phyloP scores from a whole-genome alignment of 2,888 invertebrate genomes.

The Caenorhabditis doughertyi region DNA sequence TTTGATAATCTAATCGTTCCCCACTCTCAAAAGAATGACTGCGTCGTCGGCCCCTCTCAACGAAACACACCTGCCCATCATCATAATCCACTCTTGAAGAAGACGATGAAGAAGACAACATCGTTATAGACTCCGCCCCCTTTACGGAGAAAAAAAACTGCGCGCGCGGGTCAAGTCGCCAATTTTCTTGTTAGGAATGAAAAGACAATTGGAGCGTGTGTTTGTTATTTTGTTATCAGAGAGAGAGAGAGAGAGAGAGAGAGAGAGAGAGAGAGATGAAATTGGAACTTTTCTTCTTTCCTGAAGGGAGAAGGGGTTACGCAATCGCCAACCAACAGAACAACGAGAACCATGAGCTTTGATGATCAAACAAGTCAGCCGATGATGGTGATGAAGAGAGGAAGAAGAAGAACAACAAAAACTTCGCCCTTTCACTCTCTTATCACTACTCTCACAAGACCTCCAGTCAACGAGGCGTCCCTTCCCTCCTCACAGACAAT shows the following conservation, averaged over 20 bases:
- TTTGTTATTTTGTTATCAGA: slow-evolving; percentile 20
- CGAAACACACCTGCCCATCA: slow-evolving; percentile 36
- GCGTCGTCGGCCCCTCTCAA: slow-evolving; percentile 1
- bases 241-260: background rate
- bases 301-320: slow-evolving; percentile 1
- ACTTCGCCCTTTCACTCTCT: slow-evolving; percentile 13
- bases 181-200: slow-evolving; percentile 20
- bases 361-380: slow-evolving; percentile 35
- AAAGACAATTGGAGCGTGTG: slow-evolving; percentile 7
- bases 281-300: background rate
- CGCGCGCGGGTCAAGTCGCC: slow-evolving; percentile 18
- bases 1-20: slow-evolving; percentile 42
- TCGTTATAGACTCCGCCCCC: slow-evolving; percentile 24
- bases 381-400: too few relatives aligned
- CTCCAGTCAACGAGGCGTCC: slow-evolving; percentile 28
- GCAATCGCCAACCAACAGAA: background rate
- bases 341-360: slow-evolving; percentile 36
- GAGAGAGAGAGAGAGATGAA: too few relatives aligned
- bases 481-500: too few relatives aligned
- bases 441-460: slow-evolving; percentile 45
- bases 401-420: slow-evolving; percentile 26
- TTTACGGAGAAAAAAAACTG: slow-evolving; percentile 8
- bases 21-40: too few relatives aligned
- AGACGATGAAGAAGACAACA: too few relatives aligned
- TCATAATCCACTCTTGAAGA: slow-evolving; percentile 23